phyloP scores from a whole-genome alignment of 92 coral and sea anemone genomes.

The Epizoanthus stellaris region DNA sequence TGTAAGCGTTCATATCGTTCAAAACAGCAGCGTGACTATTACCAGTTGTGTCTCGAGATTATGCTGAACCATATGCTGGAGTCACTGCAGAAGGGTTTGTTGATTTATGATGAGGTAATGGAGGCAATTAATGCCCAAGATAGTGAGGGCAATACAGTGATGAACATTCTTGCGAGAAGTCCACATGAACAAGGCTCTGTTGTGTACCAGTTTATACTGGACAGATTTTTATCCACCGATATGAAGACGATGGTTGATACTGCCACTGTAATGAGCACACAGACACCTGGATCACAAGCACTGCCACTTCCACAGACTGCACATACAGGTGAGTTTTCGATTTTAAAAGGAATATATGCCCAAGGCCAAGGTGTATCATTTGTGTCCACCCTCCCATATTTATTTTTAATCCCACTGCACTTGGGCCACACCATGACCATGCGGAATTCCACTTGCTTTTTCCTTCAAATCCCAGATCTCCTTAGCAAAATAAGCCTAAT shows the following conservation, averaged over 20 bases:
- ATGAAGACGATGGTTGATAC: neutral
- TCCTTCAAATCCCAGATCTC: too few relatives aligned
- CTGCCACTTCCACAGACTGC: neutral
- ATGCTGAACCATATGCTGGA: constrained; percentile 40
- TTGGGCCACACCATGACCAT: too few relatives aligned
- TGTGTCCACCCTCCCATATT: too few relatives aligned
- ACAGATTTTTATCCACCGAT: constrained; percentile 28
- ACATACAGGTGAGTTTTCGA: constrained; percentile 22
- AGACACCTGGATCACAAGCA: constrained; percentile 5
- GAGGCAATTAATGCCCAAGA: constrained; percentile 32
- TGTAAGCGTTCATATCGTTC: constrained; percentile 42
- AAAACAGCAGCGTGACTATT: constrained; percentile 41
- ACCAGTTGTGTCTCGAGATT: constrained; percentile 31
- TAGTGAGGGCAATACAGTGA: constrained; percentile 32
- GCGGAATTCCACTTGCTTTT: too few relatives aligned
- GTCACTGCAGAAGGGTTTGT: constrained; percentile 28
- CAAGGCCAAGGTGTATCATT: too few relatives aligned
- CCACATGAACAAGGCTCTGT: constrained; percentile 36
- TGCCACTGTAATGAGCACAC: constrained; percentile 2
- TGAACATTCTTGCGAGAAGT: constrained; percentile 37
- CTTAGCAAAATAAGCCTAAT: too few relatives aligned
- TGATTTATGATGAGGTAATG: constrained; percentile 36
- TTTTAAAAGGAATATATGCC: too few relatives aligned
- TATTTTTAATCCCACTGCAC: too few relatives aligned
- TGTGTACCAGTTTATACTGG: constrained; percentile 20